These are phyloP conservation scores for Brachionus rubens DNA, from an alignment of 1,140 invertebrate species.

Conservation along the genomic window DNA sequence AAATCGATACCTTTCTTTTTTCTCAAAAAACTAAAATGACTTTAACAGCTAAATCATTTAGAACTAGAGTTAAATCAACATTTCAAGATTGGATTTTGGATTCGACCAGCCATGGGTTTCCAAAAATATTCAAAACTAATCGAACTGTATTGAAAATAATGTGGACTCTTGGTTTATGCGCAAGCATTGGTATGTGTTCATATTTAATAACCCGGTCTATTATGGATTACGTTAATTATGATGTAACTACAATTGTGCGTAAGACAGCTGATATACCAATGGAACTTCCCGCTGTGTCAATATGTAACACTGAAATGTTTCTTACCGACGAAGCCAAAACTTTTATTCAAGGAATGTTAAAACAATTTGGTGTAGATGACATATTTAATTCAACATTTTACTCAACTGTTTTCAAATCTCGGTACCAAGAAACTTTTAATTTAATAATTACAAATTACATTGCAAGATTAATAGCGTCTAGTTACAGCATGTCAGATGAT, in stretches of 20 bases:
- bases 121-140: conserved; percentile 12
- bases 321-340: neutral
- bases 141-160: neutral
- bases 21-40: too few relatives aligned
- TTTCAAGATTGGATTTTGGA: neutral
- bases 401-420: neutral
- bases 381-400: neutral
- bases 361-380: neutral
- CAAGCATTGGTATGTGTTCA: neutral
- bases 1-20: too few relatives aligned
- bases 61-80: too few relatives aligned
- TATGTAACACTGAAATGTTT: neutral
- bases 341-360: neutral
- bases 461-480: neutral
- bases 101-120: conserved; percentile 3
- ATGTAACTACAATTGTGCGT: neutral
- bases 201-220: neutral
- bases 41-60: too few relatives aligned
- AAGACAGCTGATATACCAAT: neutral
- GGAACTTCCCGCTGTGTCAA: neutral
- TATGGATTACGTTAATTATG: neutral
- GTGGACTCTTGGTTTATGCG: neutral
- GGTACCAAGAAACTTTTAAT: neutral
- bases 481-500: too few relatives aligned
- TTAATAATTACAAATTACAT: neutral